Base-by-base conservation (phyloP, 2,888 invertebrate species). In the Pteria penguin region DNA sequence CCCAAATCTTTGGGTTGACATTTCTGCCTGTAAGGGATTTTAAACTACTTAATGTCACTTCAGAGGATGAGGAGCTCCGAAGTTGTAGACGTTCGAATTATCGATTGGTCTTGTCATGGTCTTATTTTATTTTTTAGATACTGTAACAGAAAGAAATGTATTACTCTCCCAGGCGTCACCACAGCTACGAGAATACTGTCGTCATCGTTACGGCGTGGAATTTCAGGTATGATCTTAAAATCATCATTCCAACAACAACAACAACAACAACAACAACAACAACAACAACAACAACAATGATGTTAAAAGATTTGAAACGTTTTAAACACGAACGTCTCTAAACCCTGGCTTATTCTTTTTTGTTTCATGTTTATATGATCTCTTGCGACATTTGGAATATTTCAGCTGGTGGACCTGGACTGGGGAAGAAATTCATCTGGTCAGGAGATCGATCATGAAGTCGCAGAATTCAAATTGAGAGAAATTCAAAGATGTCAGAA, bases 121-220 rank as follows among this genome's bases (percentile, higher is more conserved):
- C 8, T n/a, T 60, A 65, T 54, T n/a, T 55, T 68, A n/a, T 63
- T 52, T 78, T 81, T 11, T 77, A 90, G 90, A 90, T 79, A 87
- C 86, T 5, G 74, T 84, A 31, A 86, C 87, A 5, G 90, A 90
- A 69, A 80, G 89, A 63, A 84, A 84, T 63, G 82, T 79, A 1
- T 83, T 90, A 29, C 81, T 86, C 14, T 81, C 86, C 33, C 55
- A 72, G 14, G 90, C 90, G 1, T 89, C 89, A 63, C 91, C 90
- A 0, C 80, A 78, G 63, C 83, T 91, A 4, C 78, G 90, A 60
- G 85, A 89, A 14, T 90, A 90, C 78, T 88, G 89, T 75, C 80
- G 85, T 32, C 81, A 88, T 33, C 84, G 81, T 69, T 89, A 90
- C 79, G 90, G 90, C 5, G 79, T 90, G 31, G 90, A 91, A 58